Evolutionary conservation across 2,113 vertebrate genomes (phyloP), one percentile per base, ranked within the genome.

Genomic region (Abramis brama): DNA sequence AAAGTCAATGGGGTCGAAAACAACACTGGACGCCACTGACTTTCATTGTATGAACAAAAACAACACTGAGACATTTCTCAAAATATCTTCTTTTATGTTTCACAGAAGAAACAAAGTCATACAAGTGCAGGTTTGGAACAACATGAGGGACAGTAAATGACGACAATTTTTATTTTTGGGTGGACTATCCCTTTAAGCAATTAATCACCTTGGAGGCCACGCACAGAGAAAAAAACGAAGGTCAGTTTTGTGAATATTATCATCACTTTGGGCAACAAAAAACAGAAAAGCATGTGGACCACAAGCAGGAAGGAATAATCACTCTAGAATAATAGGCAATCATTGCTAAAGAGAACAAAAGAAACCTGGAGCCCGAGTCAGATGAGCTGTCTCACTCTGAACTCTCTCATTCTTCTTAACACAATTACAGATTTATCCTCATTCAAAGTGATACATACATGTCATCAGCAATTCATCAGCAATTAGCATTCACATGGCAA

Each of bases 231-330:
- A 47, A 75, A 39, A n/a, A n/a, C 2, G 43, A 50, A 50, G 43
- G 23, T 75, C 3, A 12, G 2, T 2, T 55, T 55, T 33, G 17
- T 57, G 27, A 52, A 76, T 6, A 0, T 76, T 76, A 77, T 77
- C 25, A 10, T 55, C 5, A 55, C 27, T 50, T 77, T 55, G 27
- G 15, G 47, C 27, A 77, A 75, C 12, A 75, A 50, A 17, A 75
- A 17, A 77, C 15, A 21, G 9, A 33, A 19, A 21, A 33, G 6
- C 50, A 57, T 55, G 25, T 77, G 75, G 25, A 77, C 50, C 50
- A 77, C 50, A 57, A 27, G 73, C 12, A 27, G 73, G 45, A 52
- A 25, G n/a, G n/a, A 76, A 76, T 52, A 76, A 77, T 33, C 47
- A 55, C 75, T 30, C 25, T 33, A 30, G 45, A 77, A 55, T 77